Conservation (phyloP, 2,797 vertebrate species). For the Vipera latastei region DNA sequence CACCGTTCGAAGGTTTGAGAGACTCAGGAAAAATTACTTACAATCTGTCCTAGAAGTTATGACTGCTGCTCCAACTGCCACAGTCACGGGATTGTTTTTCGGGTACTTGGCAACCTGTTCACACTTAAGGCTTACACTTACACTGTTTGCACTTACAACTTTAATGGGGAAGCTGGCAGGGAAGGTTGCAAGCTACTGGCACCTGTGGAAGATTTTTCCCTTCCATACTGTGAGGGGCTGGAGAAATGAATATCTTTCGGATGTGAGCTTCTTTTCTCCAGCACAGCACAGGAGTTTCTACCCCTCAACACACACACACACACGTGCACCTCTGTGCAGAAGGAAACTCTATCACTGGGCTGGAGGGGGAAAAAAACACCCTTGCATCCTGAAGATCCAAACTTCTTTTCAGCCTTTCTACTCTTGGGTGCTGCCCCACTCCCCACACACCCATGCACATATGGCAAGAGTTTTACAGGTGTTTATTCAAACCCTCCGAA, state of each 20-base stretch:
- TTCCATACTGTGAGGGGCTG: background rate
- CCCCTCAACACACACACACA: too few relatives aligned
- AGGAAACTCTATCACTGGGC: too few relatives aligned
- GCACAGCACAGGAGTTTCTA: background rate
- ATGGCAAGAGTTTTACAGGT: too few relatives aligned
- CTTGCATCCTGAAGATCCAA: too few relatives aligned
- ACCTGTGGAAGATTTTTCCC: background rate
- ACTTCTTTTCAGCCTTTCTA: too few relatives aligned
- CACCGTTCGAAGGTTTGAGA: background rate
- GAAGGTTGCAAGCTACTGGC: background rate
- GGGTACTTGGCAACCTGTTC: background rate
- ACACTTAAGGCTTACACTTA: background rate
- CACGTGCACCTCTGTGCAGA: too few relatives aligned
- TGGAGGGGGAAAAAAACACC: too few relatives aligned
- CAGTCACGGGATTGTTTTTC: background rate
- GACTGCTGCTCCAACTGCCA: background rate
- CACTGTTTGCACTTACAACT: background rate
- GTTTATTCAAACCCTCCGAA: too few relatives aligned
- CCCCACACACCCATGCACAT: too few relatives aligned
- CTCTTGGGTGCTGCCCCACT: too few relatives aligned
- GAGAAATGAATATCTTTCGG: background rate
- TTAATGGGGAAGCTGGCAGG: background rate
- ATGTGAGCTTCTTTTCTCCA: background rate
- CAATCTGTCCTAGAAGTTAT: background rate
- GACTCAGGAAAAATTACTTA: background rate